phyloP scores from a whole-genome alignment of 1,140 invertebrate species.

The Ceratosolen solmsi region DNA sequence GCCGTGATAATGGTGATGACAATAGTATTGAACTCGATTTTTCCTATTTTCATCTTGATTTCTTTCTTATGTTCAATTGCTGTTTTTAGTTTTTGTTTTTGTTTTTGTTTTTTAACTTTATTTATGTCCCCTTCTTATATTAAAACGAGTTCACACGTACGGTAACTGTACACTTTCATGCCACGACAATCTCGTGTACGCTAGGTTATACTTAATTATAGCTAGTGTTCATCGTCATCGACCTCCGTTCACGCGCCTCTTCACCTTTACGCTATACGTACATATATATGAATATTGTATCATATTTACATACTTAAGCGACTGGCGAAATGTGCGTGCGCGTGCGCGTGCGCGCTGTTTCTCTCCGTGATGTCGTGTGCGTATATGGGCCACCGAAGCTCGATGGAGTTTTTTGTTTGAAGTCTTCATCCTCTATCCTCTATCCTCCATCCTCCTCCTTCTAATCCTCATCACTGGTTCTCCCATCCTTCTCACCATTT shows the following conservation, averaged over 20 bases:
- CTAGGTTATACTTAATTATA: slow-evolving; percentile 50
- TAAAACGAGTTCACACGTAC: slow-evolving; percentile 38
- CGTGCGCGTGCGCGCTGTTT: not conserved
- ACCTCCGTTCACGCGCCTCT: slow-evolving; percentile 49
- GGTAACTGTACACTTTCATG: slow-evolving; percentile 29
- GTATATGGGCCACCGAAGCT: not conserved
- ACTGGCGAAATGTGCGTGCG: slow-evolving; percentile 47
- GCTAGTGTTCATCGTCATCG: slow-evolving; percentile 49
- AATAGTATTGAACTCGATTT: slow-evolving; percentile 33
- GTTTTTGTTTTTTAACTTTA: not conserved
- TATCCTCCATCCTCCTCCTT: not conserved
- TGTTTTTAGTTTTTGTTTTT: not conserved
- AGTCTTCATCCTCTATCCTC: not conserved
- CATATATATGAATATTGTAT: slow-evolving; percentile 51
- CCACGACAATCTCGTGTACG: slow-evolving; percentile 37
- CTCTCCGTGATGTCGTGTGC: not conserved
- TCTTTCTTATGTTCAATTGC: not conserved
- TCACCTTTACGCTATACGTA: slow-evolving; percentile 39
- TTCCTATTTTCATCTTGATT: not conserved
- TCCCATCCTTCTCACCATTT: too few species aligned
- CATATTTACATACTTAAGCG: slow-evolving; percentile 58
- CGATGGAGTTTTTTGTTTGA: not conserved
- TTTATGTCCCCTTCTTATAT: slow-evolving; percentile 7
- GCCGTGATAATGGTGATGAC: slow-evolving; percentile 29
- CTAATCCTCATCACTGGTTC: not conserved